Evolutionary conservation across 2,113 vertebrate species (phyloP), one percentile per base, ranked within the genome.

Genomic region (Thamnophis sirtalis): DNA sequence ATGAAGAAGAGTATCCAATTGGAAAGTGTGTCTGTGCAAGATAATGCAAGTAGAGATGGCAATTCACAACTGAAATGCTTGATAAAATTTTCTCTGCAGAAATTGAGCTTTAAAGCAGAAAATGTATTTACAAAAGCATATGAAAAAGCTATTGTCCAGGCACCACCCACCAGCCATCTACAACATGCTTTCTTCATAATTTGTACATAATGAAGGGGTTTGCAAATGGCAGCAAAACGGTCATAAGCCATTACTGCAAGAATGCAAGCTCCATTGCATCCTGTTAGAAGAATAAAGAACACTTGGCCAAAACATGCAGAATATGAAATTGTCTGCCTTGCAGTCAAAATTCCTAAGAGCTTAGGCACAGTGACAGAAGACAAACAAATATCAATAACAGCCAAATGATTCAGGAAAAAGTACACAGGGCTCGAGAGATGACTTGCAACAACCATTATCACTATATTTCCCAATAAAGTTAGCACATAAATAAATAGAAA

Each of bases 171-270:
- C n/a, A 73, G 13, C 63, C 28, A 73, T 33, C 63, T 73, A 33
- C 63, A 73, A 17, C 63, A 73, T 73, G 63, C 28, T 73, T 73
- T 73, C 0, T 33, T 73, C 63, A 97, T 95, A 9, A 53, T 85
- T 4, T 58, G 58, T 6, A 92, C 94, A 43, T 96, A 95, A 21
- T 93, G 55, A 8, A 94, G 43, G 0, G 95, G 93, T 6, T 91
- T 94, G 48, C 93, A 96, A 22, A 95, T 91, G 0, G 90, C 95
- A 17, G 26, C 24, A 7, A 92, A 92, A 15, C 84, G 38, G 68
- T 96, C 93, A 8, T 93, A 93, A 0, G 93, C 91, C 95, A 96
- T 95, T 9, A 80, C 93, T n/a, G 93, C 93, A 13, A 96, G 68
- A 15, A 97, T 89, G 9, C 91, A 93, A 15, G 63, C 90, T 56